These are phyloP conservation scores for Dendrocopos noguchii DNA, from an alignment of 2,113 vertebrate species.

Conservation along the genomic window DNA sequence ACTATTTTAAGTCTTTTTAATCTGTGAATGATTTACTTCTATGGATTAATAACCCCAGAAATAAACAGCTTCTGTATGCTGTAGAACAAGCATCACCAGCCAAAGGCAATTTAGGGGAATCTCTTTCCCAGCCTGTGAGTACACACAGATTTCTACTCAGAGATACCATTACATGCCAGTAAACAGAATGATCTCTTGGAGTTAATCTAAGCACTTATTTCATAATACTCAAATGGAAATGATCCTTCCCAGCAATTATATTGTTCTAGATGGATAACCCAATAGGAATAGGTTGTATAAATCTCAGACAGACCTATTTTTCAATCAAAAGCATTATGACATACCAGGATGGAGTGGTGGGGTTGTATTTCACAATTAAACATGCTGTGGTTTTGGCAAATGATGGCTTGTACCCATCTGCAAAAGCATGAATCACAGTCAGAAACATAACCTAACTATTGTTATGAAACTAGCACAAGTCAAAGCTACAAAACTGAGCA, in stretches of 20 bases:
- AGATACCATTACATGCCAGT: neutral
- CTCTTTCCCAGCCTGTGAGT: neutral
- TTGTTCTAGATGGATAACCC: neutral
- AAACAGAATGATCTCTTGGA: neutral
- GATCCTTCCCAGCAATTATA: neutral
- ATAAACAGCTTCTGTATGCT: neutral
- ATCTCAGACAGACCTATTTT: neutral
- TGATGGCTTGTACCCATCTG: conserved; percentile 11
- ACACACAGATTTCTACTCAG: neutral
- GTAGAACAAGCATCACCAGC: neutral
- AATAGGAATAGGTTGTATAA: neutral
- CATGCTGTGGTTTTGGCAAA: conserved; percentile 19
- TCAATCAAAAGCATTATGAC: neutral
- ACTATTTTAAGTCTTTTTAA: neutral
- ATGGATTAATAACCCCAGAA: neutral
- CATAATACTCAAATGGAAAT: neutral
- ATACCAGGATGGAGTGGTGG: neutral
- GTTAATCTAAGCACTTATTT: neutral
- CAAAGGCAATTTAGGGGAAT: neutral
- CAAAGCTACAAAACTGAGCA: neutral
- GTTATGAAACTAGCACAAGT: neutral
- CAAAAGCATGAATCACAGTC: conserved; percentile 22
- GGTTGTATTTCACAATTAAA: neutral
- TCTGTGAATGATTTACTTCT: neutral
- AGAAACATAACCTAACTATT: neutral